Conservation (phyloP, 2,888 invertebrate genomes). For the Mystacides longicornis region DNA sequence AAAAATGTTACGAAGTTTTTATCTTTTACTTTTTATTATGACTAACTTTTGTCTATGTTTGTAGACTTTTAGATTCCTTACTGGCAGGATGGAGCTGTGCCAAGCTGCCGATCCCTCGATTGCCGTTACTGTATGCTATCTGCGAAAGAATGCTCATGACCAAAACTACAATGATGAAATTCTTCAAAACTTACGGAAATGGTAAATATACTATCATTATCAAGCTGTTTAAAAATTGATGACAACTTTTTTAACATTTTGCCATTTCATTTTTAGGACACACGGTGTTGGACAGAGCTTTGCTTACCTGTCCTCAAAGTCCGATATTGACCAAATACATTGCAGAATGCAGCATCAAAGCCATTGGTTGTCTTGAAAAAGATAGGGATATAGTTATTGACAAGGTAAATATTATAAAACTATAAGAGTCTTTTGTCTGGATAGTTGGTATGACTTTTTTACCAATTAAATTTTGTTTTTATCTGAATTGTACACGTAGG, state of each 20-base stretch:
- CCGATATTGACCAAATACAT: constrained; percentile 20
- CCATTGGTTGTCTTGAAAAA: neutral
- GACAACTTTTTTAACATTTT: neutral
- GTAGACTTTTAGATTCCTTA: constrained; percentile 17
- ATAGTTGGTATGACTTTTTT: too few relatives aligned
- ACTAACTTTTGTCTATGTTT: neutral
- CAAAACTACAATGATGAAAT: constrained; percentile 13
- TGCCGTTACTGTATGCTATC: constrained; percentile 14
- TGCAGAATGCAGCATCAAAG: constrained; percentile 18
- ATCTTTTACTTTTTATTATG: neutral
- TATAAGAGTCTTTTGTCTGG: neutral
- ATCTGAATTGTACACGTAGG: too few relatives aligned
- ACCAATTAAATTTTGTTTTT: too few relatives aligned
- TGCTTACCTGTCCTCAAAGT: constrained; percentile 19
- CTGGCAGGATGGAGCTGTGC: constrained; percentile 20
- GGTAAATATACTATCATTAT: constrained; percentile 15
- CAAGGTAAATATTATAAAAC: constrained; percentile 10
- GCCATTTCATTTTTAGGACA: constrained; percentile 11
- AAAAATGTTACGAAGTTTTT: neutral
- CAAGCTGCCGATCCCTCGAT: constrained; percentile 10
- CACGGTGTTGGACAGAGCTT: constrained; percentile 20
- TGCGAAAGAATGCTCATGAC: constrained; percentile 20
- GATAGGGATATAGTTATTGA: constrained; percentile 10
- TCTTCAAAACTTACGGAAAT: constrained; percentile 18
- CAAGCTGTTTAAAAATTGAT: neutral